Conservation (phyloP, 2,797 vertebrate species). For the Melanotaenia maccullochi region DNA sequence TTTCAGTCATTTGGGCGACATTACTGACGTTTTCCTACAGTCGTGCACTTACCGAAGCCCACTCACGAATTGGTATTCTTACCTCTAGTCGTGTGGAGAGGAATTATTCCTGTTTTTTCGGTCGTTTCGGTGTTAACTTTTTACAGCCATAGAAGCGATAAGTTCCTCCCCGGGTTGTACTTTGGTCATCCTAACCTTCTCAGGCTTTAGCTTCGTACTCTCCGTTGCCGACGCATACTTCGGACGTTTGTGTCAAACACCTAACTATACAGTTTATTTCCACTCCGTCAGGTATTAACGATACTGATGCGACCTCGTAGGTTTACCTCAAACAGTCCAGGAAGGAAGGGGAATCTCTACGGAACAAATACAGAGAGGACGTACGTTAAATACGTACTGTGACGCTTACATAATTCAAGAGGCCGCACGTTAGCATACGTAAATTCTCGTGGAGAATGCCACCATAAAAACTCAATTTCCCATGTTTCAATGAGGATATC, state of each 20-base stretch:
- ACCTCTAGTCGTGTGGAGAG: constrained; percentile 62
- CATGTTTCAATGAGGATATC: constrained; percentile 73
- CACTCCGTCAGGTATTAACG: constrained; percentile 54
- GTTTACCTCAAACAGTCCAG: constrained; percentile 79
- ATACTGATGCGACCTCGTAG: constrained; percentile 67
- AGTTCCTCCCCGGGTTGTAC: constrained; percentile 59
- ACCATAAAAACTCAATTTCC: constrained; percentile 68
- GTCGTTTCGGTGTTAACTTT: constrained; percentile 79
- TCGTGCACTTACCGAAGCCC: not conserved
- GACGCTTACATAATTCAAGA: fast-evolving
- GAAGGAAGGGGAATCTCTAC: constrained; percentile 76
- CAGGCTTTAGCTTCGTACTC: constrained; percentile 39
- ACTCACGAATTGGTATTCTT: constrained; percentile 37
- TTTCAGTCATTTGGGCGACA: constrained; percentile 38
- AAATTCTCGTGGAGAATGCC: constrained; percentile 61
- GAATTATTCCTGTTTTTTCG: constrained; percentile 61
- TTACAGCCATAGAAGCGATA: constrained; percentile 71
- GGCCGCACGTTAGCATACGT: constrained; percentile 47
- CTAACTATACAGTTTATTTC: constrained; percentile 34
- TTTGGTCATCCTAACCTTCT: constrained; percentile 48
- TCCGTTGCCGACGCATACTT: constrained; percentile 43
- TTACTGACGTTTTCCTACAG: not conserved
- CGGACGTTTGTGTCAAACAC: constrained; percentile 39
- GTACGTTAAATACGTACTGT: constrained; percentile 57
- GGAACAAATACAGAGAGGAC: constrained; percentile 53